Evolutionary conservation across 2,797 vertebrate genomes (phyloP), one percentile per base, ranked within the genome.

Genomic region (Pangasius djambal): DNA sequence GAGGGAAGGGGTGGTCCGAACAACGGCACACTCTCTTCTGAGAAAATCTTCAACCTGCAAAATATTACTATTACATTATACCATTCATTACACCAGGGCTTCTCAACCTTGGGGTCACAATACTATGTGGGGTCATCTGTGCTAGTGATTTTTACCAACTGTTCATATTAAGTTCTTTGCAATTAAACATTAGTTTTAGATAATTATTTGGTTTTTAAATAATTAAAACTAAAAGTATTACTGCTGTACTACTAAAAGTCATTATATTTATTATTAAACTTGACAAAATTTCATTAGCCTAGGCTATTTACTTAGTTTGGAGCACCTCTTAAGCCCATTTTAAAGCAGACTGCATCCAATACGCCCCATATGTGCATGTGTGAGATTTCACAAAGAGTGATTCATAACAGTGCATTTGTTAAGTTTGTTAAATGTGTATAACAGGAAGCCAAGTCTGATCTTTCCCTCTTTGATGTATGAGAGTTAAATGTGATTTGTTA

Each of bases 21-120:
- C 91, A 99, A 96, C 0, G 99, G 99, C 59, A 99, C 99, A 0
- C 98, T 99, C 95, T 99, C 99, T 96, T 99, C 99, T 65, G 99
- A 99, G 94, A 99, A 99, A 92, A 99, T 98, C 96, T 99, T 99
- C 94, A 99, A 96, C 97, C 98, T 99, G 94, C 8, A 87, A 61
- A 88, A 79, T 34, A 65, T 83, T 50, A 31, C 18, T 59, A 86
- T 12, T 6, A 31, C 34, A 44, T 16, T 74, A 83, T 25, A 63
- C 59, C 20, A 59, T 20, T 52, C 1, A 57, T 34, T 16, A 52
- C 5, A 15, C 44, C 50, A 79, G 0, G 34, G n/a, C 5, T 79
- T 34, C n/a, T 16, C n/a, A 52, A 31, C 16, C 52, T 34, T 37
- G 28, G 15, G 15, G 15, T 75, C 34, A n/a, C 2, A 78, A 57